Conservation (phyloP, 2,888 invertebrate species). For the Tupiocoris notatus region DNA sequence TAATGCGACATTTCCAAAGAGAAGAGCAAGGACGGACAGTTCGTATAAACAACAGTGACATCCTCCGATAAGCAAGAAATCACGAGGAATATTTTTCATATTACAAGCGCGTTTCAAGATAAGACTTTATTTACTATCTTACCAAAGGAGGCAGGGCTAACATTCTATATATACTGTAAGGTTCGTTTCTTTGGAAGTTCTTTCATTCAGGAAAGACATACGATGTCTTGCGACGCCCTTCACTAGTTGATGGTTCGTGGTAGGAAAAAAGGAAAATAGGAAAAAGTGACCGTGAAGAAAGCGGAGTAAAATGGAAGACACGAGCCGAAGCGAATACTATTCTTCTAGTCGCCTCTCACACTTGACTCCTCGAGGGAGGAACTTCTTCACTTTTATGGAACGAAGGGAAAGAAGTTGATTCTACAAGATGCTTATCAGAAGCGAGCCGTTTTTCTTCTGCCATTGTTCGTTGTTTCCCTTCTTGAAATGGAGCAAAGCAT, state of each 20-base stretch:
- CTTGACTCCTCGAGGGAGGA: background rate
- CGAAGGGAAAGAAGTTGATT: constrained; percentile 30
- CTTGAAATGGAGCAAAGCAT: background rate
- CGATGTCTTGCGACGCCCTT: background rate
- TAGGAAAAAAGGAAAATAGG: background rate
- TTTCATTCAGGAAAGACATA: background rate
- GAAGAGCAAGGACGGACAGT: background rate
- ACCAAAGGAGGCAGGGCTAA: background rate
- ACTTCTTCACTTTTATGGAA: background rate
- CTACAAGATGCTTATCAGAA: constrained; percentile 40
- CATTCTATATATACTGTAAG: background rate
- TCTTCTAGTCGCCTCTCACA: constrained; percentile 15
- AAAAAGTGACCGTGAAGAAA: background rate
- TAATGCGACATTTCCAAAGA: background rate
- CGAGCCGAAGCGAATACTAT: background rate
- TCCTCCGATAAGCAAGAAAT: constrained; percentile 9
- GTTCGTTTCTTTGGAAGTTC: background rate
- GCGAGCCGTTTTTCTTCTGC: constrained; percentile 29
- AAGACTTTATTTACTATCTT: constrained; percentile 16
- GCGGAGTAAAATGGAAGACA: background rate
- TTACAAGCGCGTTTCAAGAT: constrained; percentile 14
- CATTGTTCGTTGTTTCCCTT: constrained; percentile 24
- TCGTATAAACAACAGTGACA: background rate
- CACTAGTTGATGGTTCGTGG: background rate
- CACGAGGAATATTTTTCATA: constrained; percentile 27